phyloP scores from a whole-genome alignment of 2,888 invertebrate genomes.

The Matsumyia berberina region DNA sequence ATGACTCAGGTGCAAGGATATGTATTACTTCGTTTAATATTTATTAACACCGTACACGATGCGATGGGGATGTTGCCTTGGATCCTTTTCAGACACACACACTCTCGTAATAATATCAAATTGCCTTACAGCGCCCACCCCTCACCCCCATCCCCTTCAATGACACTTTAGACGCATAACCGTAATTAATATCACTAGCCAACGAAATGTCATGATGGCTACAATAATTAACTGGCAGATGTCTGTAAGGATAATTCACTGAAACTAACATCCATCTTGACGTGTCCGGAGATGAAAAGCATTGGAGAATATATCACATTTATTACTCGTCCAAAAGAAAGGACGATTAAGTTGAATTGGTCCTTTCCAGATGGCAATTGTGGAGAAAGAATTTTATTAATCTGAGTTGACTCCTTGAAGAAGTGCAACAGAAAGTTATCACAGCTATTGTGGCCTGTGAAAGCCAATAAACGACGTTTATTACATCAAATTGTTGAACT shows the following conservation, averaged over 20 bases:
- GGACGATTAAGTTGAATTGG: neutral
- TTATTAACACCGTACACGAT: constrained; percentile 9
- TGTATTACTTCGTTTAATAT: constrained; percentile 24
- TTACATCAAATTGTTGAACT: neutral
- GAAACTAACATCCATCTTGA: constrained; percentile 15
- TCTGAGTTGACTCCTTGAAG: neutral
- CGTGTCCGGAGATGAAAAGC: neutral
- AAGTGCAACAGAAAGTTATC: constrained; percentile 7
- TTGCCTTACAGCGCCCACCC: no score
- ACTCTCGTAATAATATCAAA: neutral
- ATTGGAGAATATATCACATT: neutral
- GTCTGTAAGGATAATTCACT: constrained; percentile 1
- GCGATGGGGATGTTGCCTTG: constrained; percentile 3
- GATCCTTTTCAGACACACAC: neutral
- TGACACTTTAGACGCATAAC: constrained; percentile 2
- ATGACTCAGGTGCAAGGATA: constrained; percentile 21
- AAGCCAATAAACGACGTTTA: neutral
- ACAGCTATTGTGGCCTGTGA: neutral
- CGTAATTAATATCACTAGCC: constrained; percentile 18
- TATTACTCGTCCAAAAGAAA: neutral
- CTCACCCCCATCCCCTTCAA: neutral
- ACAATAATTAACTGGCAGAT: constrained; percentile 19
- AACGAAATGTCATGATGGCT: constrained; percentile 9
- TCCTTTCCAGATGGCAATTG: neutral
- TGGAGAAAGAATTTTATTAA: neutral